Conservation (phyloP, 2,113 vertebrate species). For the Lepus europaeus region DNA sequence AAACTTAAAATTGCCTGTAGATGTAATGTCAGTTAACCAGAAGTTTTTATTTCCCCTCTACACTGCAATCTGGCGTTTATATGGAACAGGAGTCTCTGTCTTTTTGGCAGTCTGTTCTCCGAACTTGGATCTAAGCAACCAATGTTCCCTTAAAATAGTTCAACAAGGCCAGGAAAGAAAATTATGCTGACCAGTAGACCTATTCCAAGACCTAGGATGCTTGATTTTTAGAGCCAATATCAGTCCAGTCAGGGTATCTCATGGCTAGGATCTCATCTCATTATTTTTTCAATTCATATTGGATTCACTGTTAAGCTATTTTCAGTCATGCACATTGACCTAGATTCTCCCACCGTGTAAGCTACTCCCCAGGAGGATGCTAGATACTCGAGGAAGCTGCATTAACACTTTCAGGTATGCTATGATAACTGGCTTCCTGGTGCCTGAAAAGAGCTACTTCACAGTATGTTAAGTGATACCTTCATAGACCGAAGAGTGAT, state of each 20-base stretch:
- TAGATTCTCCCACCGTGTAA: slow-evolving; percentile 80
- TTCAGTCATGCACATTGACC: slow-evolving; percentile 81
- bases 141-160: slow-evolving; percentile 56
- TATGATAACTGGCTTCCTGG: slow-evolving; percentile 13
- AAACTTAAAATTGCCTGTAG: slow-evolving; percentile 54
- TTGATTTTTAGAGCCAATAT: slow-evolving; percentile 70
- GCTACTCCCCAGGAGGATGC: slow-evolving; percentile 70
- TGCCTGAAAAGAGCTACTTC: slow-evolving; percentile 48
- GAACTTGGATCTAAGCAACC: slow-evolving; percentile 22
- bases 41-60: neutral
- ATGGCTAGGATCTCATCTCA: slow-evolving; percentile 75
- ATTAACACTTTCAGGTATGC: slow-evolving; percentile 77
- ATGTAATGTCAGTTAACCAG: slow-evolving; percentile 9
- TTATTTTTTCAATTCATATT: slow-evolving; percentile 84
- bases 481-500: neutral
- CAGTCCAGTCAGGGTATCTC: slow-evolving; percentile 70
- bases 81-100: slow-evolving; percentile 14
- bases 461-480: slow-evolving; percentile 22
- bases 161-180: slow-evolving; percentile 52
- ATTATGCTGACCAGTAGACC: slow-evolving; percentile 47
- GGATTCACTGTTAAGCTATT: slow-evolving; percentile 82
- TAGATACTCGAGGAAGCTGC: slow-evolving; percentile 71
- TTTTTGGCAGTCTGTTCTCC: slow-evolving; percentile 59
- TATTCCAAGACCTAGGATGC: slow-evolving; percentile 47
- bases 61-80: neutral